These are phyloP conservation scores for Prostheceraeus crozeri DNA, from an alignment of 2,888 invertebrate genomes.

Conservation along the genomic window DNA sequence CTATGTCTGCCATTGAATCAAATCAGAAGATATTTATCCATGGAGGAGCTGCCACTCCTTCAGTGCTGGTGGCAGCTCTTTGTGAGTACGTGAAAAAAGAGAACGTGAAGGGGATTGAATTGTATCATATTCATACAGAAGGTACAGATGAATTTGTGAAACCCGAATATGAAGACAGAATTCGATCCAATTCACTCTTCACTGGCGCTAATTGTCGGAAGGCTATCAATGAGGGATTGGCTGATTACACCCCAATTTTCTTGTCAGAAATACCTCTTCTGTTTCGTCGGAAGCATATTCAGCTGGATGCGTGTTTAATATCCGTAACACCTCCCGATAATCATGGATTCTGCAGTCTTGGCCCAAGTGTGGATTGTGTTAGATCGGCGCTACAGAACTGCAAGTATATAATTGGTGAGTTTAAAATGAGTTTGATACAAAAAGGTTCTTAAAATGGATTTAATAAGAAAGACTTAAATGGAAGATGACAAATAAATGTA, in stretches of 20 bases:
- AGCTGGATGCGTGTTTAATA: constrained; percentile 67
- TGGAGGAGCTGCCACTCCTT: constrained; percentile 84
- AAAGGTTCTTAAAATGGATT: no score
- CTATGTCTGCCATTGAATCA: neutral
- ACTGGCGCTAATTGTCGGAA: constrained; percentile 84
- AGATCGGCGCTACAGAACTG: constrained; percentile 75
- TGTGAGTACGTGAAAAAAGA: constrained; percentile 68
- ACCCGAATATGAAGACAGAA: constrained; percentile 67
- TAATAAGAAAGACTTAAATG: no score
- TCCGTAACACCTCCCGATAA: constrained; percentile 46
- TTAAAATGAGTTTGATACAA: no score
- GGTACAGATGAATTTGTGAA: constrained; percentile 64
- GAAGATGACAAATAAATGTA: no score
- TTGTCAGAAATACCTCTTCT: constrained; percentile 82
- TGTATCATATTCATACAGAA: constrained; percentile 89
- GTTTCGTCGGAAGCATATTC: constrained; percentile 74
- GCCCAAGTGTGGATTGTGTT: constrained; percentile 85
- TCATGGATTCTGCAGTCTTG: constrained; percentile 83
- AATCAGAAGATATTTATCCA: constrained; percentile 70
- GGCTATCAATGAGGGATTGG: constrained; percentile 76
- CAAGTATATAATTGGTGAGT: constrained; percentile 80
- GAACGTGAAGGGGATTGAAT: constrained; percentile 67
- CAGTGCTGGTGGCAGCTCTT: constrained; percentile 72
- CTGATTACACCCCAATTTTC: constrained; percentile 82
- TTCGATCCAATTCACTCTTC: constrained; percentile 76